Evolutionary conservation across 2,113 vertebrate species (phyloP), one percentile per base, ranked within the genome.

Genomic region (Sigmodon hispidus): DNA sequence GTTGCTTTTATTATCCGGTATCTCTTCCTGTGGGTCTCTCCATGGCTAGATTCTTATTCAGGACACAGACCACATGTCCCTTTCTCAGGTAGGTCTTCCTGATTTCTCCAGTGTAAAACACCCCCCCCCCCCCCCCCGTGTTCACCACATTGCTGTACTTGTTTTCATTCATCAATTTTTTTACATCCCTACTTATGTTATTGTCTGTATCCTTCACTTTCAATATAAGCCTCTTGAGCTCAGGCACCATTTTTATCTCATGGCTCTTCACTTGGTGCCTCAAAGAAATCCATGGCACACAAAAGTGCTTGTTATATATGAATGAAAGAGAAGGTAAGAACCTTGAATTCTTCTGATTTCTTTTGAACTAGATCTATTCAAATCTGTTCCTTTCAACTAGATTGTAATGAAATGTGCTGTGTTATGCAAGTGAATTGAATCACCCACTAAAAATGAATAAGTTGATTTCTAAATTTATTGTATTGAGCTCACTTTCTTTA

Each of bases 391-490:
- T 73, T 88, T 94, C n/a, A 90, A 75, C 65, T n/a, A 81, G 26
- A 50, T 81, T 89, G 91, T 84, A 90, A 77, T 92, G 81, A 93
- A 94, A 90, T 65, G 5, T 93, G 52, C 50, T 86, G 77, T 73
- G 67, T 83, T 94, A 81, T 69, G 75, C 73, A 95, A 79, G 21
- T 79, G 29, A 91, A 88, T 79, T 73, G 73, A 89, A 63, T 88
- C 75, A 90, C 69, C 31, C 70, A 61, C 65, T 34, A 67, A 90
- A 91, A 93, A 89, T 55, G 61, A 29, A 48, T 61, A 19, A 77
- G 48, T 75, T 76, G 50, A 84, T 87, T 77, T 0, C 63, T 86
- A 86, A 94, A 65, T 77, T 29, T 67, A 72, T n/a, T 84, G 21
- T 43, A 73, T 7, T 15, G 22, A 57, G 63, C 48, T 89, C 87